Percentiles rank a stretch among this genome's conserved stretches.
phyloP scores from a whole-genome alignment of 2,113 vertebrate species.

The Balaeniceps rex region DNA sequence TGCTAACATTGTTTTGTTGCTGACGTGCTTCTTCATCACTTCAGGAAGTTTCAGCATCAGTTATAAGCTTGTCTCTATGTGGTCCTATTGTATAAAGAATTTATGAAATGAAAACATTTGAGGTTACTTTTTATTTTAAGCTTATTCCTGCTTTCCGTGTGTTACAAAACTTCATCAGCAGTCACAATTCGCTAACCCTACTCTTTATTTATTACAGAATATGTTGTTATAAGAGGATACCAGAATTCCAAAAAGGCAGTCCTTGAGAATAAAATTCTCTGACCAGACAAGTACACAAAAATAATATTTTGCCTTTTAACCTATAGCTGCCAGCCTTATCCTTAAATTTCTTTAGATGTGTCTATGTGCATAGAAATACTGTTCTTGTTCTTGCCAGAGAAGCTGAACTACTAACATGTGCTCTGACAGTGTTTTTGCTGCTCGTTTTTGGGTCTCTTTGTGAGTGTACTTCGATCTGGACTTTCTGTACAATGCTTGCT shows the following conservation, averaged over 20 bases:
- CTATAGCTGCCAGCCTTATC: neutral
- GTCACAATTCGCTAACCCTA: neutral
- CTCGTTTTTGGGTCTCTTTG: neutral
- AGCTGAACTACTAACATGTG: neutral
- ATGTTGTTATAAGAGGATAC: neutral
- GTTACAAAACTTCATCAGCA: neutral
- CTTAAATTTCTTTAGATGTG: neutral
- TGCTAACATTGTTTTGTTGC: neutral
- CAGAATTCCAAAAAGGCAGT: neutral
- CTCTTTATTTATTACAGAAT: neutral
- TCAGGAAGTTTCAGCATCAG: neutral
- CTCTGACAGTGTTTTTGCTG: neutral
- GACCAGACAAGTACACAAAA: neutral
- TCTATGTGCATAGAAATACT: neutral
- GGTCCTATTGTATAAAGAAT: neutral
- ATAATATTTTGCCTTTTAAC: neutral
- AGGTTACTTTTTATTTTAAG: neutral
- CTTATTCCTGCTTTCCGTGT: neutral
- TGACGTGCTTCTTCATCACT: neutral
- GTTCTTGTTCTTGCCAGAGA: neutral
- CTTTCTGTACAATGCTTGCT: neutral
- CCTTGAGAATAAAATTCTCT: neutral
- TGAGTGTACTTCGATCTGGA: neutral
- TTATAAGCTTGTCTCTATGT: neutral
- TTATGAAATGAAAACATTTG: neutral